phyloP scores from a whole-genome alignment of 2,797 vertebrate genomes.

The Hydrolagus colliei region DNA sequence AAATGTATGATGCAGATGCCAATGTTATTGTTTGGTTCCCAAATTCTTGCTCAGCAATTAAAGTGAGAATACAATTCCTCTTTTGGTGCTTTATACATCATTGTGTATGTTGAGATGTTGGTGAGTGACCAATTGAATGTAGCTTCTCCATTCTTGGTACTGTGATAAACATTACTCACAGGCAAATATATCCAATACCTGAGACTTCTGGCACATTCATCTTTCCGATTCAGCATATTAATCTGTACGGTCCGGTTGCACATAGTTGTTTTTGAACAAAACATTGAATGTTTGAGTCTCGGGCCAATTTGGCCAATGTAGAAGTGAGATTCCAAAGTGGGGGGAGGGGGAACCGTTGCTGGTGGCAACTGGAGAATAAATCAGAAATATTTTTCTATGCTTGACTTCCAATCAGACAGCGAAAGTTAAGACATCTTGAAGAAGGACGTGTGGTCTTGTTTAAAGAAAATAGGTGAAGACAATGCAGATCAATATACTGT shows the following conservation, averaged over 20 bases:
- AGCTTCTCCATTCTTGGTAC: neutral
- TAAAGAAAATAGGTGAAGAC: too few species aligned
- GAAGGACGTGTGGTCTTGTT: too few species aligned
- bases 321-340: too few species aligned
- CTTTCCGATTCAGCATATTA: neutral
- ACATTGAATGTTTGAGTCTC: neutral
- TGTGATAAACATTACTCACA: neutral
- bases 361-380: too few species aligned
- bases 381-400: too few species aligned
- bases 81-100: neutral
- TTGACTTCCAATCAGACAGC: too few species aligned
- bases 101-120: neutral
- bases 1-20: too few species aligned
- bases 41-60: neutral
- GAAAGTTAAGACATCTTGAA: too few species aligned
- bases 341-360: too few species aligned
- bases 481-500: too few species aligned
- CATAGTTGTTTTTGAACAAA: neutral
- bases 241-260: neutral
- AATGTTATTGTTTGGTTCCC: neutral
- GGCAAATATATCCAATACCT: neutral
- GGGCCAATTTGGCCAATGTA: too few species aligned
- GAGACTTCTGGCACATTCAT: neutral
- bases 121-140: neutral
- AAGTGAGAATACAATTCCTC: neutral